Evolutionary conservation across 2,113 vertebrate genomes (phyloP).

Genomic region (Percina caprodes): DNA sequence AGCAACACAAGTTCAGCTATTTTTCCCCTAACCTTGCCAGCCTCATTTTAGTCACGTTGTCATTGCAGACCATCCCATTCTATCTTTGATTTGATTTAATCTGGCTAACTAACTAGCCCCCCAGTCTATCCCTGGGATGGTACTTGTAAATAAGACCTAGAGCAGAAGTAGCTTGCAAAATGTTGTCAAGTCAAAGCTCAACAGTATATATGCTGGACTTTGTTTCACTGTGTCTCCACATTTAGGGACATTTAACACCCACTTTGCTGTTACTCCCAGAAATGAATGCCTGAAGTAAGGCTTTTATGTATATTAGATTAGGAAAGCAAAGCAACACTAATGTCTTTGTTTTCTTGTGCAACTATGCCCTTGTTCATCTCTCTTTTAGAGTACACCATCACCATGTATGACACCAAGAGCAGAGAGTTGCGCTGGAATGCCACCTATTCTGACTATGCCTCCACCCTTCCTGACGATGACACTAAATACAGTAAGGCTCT

Average conservation of each 20-base stretch:
- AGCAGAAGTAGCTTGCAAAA: constrained; percentile 1
- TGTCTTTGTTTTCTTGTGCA: not conserved
- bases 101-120: not conserved
- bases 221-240: constrained; percentile 4
- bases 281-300: not conserved
- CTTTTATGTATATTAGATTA: constrained; percentile 17
- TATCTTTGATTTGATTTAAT: constrained; percentile 14
- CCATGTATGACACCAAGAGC: constrained; percentile 99
- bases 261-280: not conserved
- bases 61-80: not conserved
- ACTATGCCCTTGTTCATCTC: constrained; percentile 7
- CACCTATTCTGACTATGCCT: constrained; percentile 97
- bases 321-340: not conserved
- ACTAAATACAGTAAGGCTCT: constrained; percentile 91
- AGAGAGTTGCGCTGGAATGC: constrained; percentile 98
- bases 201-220: not conserved
- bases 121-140: not conserved
- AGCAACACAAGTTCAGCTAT: not conserved
- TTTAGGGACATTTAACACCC: constrained; percentile 20
- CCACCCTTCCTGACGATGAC: constrained; percentile 92
- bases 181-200: constrained; percentile 33
- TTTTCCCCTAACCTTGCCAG: not conserved
- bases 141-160: constrained; percentile 9
- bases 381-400: constrained; percentile 95
- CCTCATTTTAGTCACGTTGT: not conserved